Evolutionary conservation across 2,888 invertebrate species (phyloP), one percentile per base, ranked within the genome.

Genomic region (Erpobdella octoculata): DNA sequence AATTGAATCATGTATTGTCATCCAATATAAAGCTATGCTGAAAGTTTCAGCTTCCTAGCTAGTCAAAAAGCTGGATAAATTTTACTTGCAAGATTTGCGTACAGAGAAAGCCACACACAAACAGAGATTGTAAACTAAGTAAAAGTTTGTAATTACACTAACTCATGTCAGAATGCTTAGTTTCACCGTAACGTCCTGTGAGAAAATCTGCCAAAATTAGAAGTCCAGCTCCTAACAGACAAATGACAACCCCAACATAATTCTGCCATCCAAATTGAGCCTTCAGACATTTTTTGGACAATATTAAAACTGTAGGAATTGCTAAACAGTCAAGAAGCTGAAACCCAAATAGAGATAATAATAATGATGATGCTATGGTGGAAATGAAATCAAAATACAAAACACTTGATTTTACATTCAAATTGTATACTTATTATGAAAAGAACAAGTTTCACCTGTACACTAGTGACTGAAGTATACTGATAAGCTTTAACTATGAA

Each of bases 311-410:
- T 12, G 89, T 89, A 0, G 91, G 91, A 71, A 92, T 91, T 5
- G 91, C 90, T 74, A 91, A 90, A 82, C 92, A 92, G 76, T 91
- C 90, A 78, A 92, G 84, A 80, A 92, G 86, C 89, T 92, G 87
- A 84, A 89, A 88, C 12, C 12, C 12, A 83, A 85, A 85, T 31
- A 31, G 25, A 31, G 2, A 66, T 4, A 53, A 31, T 21, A 2
- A 59, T 31, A 18, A 59, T 15, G 33, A 28, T 33, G 25, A 59
- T 37, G 0, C 21, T 0, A 64, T 36, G 46, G n/a, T 18, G 33
- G 1, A 28, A 66, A 36, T n/a, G n/a, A n/a, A n/a, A n/a, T n/a
- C n/a, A n/a, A n/a, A n/a, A n/a, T n/a, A n/a, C n/a, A n/a, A n/a
- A n/a, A n/a, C n/a, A n/a, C n/a, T n/a, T n/a, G n/a, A n/a, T n/a